Evolutionary conservation across 2,113 vertebrate genomes (phyloP), one percentile per base, ranked within the genome.

Genomic region (Cercocebus atys): DNA sequence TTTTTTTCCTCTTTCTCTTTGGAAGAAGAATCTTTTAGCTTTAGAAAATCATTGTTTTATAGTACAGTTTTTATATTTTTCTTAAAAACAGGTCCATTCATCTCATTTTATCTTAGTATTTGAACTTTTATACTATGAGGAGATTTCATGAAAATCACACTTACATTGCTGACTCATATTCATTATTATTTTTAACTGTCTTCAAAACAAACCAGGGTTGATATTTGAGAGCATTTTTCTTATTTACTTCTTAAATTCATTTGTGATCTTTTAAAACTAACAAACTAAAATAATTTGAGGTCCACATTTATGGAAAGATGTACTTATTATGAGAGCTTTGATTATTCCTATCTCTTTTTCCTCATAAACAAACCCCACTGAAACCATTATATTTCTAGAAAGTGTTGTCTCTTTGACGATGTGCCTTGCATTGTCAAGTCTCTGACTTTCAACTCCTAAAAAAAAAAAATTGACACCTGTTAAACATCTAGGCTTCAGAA

Each of bases 401-500:
- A 57, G 43, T 84, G 70, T 84, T 98, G 79, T 96, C 96, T 98
- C 86, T 98, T 97, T 16, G 45, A 66, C 84, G 0, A 0, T 45
- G 82, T 73, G 81, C 61, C 88, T 68, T 88, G 85, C 45, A 80
- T 83, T 94, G 91, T 78, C 94, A 93, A 84, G 47, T 17, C 80
- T 96, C 91, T 97, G 88, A 88, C 57, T 96, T 98, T 78, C 83
- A 96, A 97, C 94, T 91, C 92, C 52, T 92, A 45, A 82, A 94
- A 86, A 97, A 97, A 97, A 85, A 85, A 78, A 97, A 50, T 97
- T 92, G 97, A 95, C 66, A 81, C 61, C 88, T 84, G 20, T 94
- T 96, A 94, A 98, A 88, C 70, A 98, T 88, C 61, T 59, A 97
- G 76, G 76, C 9, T 94, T 97, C 94, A 97, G 94, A 97, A 97